Conservation (phyloP, 2,797 vertebrate genomes). For the Rhadinocentrus ornatus region DNA sequence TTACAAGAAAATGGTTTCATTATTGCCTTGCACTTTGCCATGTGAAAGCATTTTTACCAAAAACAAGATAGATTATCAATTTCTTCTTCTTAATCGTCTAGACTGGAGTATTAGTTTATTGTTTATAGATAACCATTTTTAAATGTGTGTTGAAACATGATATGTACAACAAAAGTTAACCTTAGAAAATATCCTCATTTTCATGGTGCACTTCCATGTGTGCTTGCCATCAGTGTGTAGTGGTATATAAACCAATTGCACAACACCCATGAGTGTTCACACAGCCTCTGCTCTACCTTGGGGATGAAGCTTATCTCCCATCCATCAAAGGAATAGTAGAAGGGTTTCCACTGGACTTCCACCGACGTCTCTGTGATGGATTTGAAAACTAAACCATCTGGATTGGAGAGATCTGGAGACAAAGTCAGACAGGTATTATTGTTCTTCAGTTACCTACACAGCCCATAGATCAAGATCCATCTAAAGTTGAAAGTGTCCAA, state of each 20-base stretch:
- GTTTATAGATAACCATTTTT: not conserved
- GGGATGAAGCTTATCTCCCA: conserved; percentile 99
- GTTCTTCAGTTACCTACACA: conserved; percentile 59
- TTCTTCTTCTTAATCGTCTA: not conserved
- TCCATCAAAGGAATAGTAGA: conserved; percentile 93
- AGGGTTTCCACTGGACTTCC: conserved; percentile 96
- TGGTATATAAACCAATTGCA: not conserved
- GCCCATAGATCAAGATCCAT: conserved; percentile 71
- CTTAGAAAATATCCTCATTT: not conserved
- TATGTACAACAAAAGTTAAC: not conserved
- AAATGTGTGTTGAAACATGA: not conserved
- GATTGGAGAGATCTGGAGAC: conserved; percentile 91
- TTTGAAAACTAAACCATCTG: conserved; percentile 94
- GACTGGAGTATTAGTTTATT: not conserved
- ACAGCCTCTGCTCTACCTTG: conserved; percentile 83
- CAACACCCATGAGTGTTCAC: not conserved
- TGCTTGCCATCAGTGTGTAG: not conserved
- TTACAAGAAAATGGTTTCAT: not conserved
- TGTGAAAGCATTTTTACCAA: not conserved
- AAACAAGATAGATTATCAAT: not conserved
- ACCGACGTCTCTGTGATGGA: conserved; percentile 96
- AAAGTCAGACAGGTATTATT: conserved; percentile 71
- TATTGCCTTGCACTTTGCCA: not conserved
- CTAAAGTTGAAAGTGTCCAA: conserved; percentile 32
- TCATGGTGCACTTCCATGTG: not conserved